These are phyloP conservation scores for Ceratoteleas bidentatus DNA, from an alignment of 1,140 invertebrate species.

Conservation along the genomic window DNA sequence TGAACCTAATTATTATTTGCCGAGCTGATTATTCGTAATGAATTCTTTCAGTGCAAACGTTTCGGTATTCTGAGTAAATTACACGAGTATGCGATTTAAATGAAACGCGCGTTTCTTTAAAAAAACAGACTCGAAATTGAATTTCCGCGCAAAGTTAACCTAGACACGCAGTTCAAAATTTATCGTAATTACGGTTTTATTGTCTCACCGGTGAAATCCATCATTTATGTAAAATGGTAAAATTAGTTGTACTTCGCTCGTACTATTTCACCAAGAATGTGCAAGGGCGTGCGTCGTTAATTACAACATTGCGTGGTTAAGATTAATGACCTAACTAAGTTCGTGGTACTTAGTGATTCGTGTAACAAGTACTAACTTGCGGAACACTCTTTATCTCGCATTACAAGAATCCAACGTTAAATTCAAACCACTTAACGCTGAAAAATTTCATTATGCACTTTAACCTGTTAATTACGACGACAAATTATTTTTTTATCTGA, in stretches of 20 bases:
- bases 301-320: slow-evolving; percentile 41
- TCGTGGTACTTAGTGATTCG: slow-evolving; percentile 32
- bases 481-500: too few species aligned
- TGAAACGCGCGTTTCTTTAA: too few species aligned
- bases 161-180: too few species aligned
- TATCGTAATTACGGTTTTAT: too few species aligned
- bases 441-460: not conserved
- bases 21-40: too few species aligned
- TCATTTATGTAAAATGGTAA: slow-evolving; percentile 17
- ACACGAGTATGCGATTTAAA: too few species aligned
- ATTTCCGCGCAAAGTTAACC: too few species aligned
- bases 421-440: slow-evolving; percentile 3
- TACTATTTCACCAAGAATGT: slow-evolving; percentile 29
- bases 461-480: not conserved
- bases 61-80: too few species aligned
- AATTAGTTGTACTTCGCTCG: slow-evolving; percentile 37
- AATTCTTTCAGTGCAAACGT: too few species aligned
- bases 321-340: slow-evolving; percentile 49
- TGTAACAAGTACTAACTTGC: slow-evolving; percentile 39
- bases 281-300: slow-evolving; percentile 31
- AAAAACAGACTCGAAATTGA: too few species aligned
- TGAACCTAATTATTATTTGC: too few species aligned
- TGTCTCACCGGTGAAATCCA: slow-evolving; percentile 14
- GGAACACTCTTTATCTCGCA: slow-evolving; percentile 35
- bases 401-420: slow-evolving; percentile 18